Evolutionary conservation across 2,113 vertebrate species (phyloP), one percentile per base, ranked within the genome.

Genomic region (Shinisaurus crocodilurus): DNA sequence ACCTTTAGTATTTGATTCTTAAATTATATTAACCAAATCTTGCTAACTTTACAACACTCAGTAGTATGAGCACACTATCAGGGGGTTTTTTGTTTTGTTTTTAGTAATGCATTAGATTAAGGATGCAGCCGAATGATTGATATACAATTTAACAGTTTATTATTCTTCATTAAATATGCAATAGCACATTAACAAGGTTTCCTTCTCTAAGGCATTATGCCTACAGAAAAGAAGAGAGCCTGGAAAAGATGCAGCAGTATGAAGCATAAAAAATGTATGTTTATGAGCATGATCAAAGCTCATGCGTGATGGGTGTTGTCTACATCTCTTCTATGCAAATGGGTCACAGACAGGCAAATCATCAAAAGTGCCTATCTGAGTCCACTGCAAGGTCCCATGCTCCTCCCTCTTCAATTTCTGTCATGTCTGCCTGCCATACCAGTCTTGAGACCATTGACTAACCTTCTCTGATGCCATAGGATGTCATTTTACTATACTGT

Each of bases 91-190:
- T 34, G 3, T 72, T 23, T 32, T 6, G 40, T 0, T 92, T 76
- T 43, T 94, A 74, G 65, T 93, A 89, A 92, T 92, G 89, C 76
- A 85, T 92, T 92, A 37, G 45, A 74, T 92, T 88, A 95, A 91
- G 50, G 50, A 65, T 89, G 40, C 54, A 92, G 85, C 32, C 81
- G 89, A 94, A 93, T 95, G 90, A 95, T 90, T 95, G 92, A 94
- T 94, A 85, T 69, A 76, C 50, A 86, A 92, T 94, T 94, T 95
- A 95, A 92, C 92, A 93, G 81, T 95, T 94, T 91, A 88, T 95
- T 95, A 92, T 93, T 95, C 87, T 91, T 94, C 92, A 93, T 96
- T 95, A 96, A 95, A 96, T 94, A 93, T 94, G 32, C 85, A 95
- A 90, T 72, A 93, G 81, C 86, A 91, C 87, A 82, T 91, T 95